Evolutionary conservation across 2,888 invertebrate species (phyloP), one percentile per base, ranked within the genome.

Genomic region (Drosophila quinaria): DNA sequence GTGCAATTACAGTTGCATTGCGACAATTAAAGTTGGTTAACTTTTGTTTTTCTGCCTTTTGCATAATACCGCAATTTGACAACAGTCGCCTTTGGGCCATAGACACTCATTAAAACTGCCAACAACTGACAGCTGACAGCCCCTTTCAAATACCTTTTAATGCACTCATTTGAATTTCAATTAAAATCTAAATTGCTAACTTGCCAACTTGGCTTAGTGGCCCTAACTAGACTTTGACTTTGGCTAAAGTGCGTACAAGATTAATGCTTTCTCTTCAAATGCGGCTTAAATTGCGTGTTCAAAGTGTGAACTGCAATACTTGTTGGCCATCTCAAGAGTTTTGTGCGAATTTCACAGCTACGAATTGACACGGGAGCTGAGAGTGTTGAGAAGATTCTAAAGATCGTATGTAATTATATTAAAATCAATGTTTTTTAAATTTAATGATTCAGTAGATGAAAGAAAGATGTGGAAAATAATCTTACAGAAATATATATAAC

Each of bases 61-160:
- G 81, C 81, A 87, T 87, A 87, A 90, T 84, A 68, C 29, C 22
- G 64, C 85, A 72, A 88, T 90, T 89, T 89, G 89, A 84, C 89
- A 77, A 74, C 46, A 49, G 54, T 58, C 56, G 44, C 50, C 64
- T 35, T 35, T 13, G 17, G 49, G 58, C 50, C n/a, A 22, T 8
- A 49, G 55, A 50, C 71, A 50, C 76, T 60, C 80, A 78, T 72
- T 79, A 74, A 63, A 60, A n/a, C 22, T 63, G 54, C 46, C 39
- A 51, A 44, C 35, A 58, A 11, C 50, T 49, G 66, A 47, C 35
- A 56, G 11, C 49, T 47, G 66, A 33, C 75, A 63, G 58, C 78
- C 87, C 72, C 65, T 71, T 78, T 78, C 67, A 42, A 17, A 69
- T 74, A 44, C 33, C 37, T 52, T 51, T 69, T 71, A 74, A 71